A percentile compares a stretch with the other conserved stretches of the same genome.
Evolutionary conservation across 2,797 vertebrate species (phyloP).

Genomic region (Muscicapa striata): DNA sequence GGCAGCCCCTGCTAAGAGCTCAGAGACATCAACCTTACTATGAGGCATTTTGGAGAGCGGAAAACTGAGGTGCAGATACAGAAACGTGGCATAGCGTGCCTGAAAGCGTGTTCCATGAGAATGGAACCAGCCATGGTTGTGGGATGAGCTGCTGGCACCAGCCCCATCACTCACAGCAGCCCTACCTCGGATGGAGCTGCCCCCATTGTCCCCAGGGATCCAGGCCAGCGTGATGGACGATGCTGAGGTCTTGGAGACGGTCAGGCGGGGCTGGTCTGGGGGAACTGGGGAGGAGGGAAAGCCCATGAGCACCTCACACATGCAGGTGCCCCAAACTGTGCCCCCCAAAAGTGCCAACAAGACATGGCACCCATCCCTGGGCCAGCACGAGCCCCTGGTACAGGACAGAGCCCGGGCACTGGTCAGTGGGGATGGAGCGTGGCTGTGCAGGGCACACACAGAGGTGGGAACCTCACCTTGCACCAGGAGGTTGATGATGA

Average conservation of each 20-base stretch:
- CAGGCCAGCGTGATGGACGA: conserved; percentile 97
- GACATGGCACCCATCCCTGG: accelerated
- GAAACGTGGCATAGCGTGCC: accelerated
- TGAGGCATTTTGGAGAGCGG: neutral
- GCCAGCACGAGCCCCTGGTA: accelerated
- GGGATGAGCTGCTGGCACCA: neutral
- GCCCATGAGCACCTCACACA: neutral
- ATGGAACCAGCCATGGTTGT: neutral
- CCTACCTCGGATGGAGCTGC: conserved; percentile 95
- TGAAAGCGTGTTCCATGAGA: accelerated
- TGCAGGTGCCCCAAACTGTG: accelerated
- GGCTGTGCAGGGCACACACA: accelerated
- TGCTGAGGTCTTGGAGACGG: conserved; percentile 95
- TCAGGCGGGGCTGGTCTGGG: conserved; percentile 95
- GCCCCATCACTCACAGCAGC: accelerated
- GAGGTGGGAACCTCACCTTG: conserved; percentile 82
- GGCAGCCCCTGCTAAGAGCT: neutral
- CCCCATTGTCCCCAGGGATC: conserved; percentile 98
- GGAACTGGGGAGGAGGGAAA: conserved; percentile 81
- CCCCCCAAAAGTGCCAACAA: accelerated
- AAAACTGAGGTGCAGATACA: neutral
- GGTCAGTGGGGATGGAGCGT: accelerated
- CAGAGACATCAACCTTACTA: neutral
- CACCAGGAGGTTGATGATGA: conserved; percentile 95
- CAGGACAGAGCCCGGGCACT: accelerated